These are phyloP conservation scores for Microplitis deprimator DNA, from an alignment of 2,888 invertebrate species.

Conservation along the genomic window DNA sequence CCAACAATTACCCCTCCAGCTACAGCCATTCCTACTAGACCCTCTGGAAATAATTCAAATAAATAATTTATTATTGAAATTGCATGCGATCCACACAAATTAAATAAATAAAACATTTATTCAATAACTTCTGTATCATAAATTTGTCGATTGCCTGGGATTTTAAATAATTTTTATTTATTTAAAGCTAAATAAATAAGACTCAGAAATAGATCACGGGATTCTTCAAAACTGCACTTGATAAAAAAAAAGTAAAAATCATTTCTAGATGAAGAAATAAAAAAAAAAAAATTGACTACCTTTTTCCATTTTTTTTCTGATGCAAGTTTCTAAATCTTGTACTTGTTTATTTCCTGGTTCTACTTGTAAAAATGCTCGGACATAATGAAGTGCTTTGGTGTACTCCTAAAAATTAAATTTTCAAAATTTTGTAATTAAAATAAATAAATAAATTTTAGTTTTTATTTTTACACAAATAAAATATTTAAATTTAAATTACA, in stretches of 20 bases:
- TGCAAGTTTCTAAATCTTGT: slow-evolving; percentile 82
- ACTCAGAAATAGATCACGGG: no score
- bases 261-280: background rate
- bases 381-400: slow-evolving; percentile 85
- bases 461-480: background rate
- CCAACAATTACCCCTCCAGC: slow-evolving; percentile 91
- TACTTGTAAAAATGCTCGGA: slow-evolving; percentile 84
- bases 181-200: no score
- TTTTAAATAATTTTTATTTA: no score
- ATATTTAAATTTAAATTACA: background rate
- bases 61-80: slow-evolving; percentile 35
- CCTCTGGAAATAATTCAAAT: slow-evolving; percentile 76
- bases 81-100: no score
- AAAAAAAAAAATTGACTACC: slow-evolving; percentile 67
- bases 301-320: slow-evolving; percentile 92
- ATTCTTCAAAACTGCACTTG: no score
- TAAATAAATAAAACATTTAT: no score
- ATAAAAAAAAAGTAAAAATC: slow-evolving; percentile 28
- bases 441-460: background rate
- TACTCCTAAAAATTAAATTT: slow-evolving; percentile 78
- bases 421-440: slow-evolving; percentile 16
- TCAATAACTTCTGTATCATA: no score
- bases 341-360: slow-evolving; percentile 94
- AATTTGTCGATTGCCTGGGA: no score
- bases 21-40: slow-evolving; percentile 89